These are phyloP conservation scores for Cinara cedri DNA, from an alignment of 2,888 invertebrate species.

Conservation along the genomic window DNA sequence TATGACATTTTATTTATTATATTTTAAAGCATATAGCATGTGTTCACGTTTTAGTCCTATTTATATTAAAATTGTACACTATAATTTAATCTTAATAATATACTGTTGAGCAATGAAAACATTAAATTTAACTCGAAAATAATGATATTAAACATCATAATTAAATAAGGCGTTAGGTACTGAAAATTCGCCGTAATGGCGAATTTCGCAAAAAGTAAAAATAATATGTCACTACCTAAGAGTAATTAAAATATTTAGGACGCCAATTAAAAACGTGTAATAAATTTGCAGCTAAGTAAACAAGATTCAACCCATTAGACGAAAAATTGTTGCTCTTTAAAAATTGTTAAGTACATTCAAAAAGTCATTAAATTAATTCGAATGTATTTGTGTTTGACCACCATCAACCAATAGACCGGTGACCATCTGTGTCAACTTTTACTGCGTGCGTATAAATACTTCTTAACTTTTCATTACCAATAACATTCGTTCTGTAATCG, in stretches of 20 bases:
- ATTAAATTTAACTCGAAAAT: no score
- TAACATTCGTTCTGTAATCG: slow-evolving; percentile 9
- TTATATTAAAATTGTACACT: no score
- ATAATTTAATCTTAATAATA: no score
- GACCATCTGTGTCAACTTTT: slow-evolving; percentile 38
- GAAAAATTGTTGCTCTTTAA: slow-evolving; percentile 16
- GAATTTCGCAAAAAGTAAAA: no score
- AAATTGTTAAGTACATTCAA: slow-evolving; percentile 6
- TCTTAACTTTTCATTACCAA: background rate
- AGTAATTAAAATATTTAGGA: slow-evolving; percentile 7
- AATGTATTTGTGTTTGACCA: background rate
- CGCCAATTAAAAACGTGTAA: slow-evolving; percentile 2
- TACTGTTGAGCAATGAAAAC: no score
- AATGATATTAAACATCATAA: no score
- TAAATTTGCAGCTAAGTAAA: slow-evolving; percentile 34
- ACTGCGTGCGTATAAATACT: background rate
- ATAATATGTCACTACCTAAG: no score
- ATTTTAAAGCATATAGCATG: no score
- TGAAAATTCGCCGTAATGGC: no score
- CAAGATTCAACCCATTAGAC: slow-evolving; percentile 1
- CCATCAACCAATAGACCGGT: background rate
- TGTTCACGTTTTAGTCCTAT: no score
- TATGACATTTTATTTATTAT: no score
- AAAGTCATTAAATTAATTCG: slow-evolving; percentile 25
- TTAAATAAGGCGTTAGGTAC: no score